These are phyloP conservation scores for Glomeris maerens DNA, from an alignment of 1,140 invertebrate genomes.

Conservation along the genomic window DNA sequence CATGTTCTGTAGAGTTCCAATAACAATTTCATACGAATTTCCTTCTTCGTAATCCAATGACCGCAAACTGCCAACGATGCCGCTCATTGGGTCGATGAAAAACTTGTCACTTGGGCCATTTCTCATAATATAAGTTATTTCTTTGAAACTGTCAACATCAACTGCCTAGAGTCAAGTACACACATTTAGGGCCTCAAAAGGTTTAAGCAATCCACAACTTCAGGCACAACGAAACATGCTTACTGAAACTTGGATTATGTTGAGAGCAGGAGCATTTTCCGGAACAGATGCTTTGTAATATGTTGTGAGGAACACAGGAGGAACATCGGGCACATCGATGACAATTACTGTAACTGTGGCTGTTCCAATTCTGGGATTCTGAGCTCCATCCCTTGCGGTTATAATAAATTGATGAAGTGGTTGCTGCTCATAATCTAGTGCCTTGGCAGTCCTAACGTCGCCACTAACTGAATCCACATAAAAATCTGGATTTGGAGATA, in stretches of 20 bases:
- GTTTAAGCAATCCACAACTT: too few relatives aligned
- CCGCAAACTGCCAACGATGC: conserved; percentile 54
- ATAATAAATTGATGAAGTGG: conserved; percentile 42
- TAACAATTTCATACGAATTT: conserved; percentile 51
- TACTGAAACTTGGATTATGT: conserved; percentile 53
- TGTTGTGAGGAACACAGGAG: conserved; percentile 56
- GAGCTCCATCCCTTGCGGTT: conserved; percentile 71
- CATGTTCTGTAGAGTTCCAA: conserved; percentile 67
- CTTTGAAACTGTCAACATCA: conserved; percentile 21
- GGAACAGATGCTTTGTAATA: conserved; percentile 60
- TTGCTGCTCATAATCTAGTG: conserved; percentile 70
- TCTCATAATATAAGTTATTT: conserved; percentile 68
- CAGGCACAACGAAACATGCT: too few relatives aligned
- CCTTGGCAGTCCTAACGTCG: conserved; percentile 54
- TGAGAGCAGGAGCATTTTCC: conserved; percentile 62
- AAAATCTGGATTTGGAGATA: conserved; percentile 50
- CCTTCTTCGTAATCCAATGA: conserved; percentile 65
- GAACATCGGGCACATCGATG: conserved; percentile 68
- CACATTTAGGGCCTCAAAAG: too few relatives aligned
- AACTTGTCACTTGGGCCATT: conserved; percentile 67
- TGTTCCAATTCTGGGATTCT: conserved; percentile 67
- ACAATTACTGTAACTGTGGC: conserved; percentile 66
- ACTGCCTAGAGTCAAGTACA: conserved; percentile 15
- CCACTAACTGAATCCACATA: conserved; percentile 59
- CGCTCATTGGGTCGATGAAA: conserved; percentile 59